These are phyloP conservation scores for Oscheius sp. DNA, from an alignment of 2,888 invertebrate genomes.

Conservation along the genomic window DNA sequence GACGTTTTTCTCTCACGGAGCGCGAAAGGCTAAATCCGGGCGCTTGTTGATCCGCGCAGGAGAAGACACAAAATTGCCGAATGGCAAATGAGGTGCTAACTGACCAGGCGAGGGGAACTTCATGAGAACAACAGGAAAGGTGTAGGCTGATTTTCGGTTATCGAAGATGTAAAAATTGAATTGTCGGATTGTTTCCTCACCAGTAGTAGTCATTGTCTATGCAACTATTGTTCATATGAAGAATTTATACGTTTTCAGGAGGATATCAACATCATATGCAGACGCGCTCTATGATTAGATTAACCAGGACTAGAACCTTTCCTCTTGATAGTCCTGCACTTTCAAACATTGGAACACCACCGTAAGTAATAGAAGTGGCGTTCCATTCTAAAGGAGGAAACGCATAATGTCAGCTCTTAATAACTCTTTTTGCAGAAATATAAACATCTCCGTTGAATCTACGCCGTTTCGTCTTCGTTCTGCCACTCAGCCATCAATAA, in stretches of 20 bases:
- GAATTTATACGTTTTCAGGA: not conserved
- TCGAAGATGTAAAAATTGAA: not conserved
- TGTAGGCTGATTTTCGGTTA: not conserved
- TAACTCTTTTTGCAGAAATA: not conserved
- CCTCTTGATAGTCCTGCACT: slow-evolving; percentile 28
- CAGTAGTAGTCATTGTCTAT: not conserved
- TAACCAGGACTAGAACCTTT: slow-evolving; percentile 20
- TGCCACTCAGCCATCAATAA: not conserved
- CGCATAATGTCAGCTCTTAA: too few species aligned
- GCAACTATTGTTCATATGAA: not conserved
- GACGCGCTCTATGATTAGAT: slow-evolving; percentile 24
- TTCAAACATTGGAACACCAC: slow-evolving; percentile 22
- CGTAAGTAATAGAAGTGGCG: too few species aligned
- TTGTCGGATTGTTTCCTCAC: too few species aligned
- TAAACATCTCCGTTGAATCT: not conserved
- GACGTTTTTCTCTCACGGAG: slow-evolving; percentile 20
- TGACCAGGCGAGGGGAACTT: not conserved
- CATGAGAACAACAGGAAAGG: too few species aligned
- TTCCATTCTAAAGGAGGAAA: too few species aligned
- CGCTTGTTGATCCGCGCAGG: slow-evolving; percentile 29
- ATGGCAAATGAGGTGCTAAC: slow-evolving; percentile 22
- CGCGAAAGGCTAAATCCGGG: slow-evolving; percentile 20
- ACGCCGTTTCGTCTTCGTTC: not conserved
- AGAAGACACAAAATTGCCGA: slow-evolving; percentile 17
- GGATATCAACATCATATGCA: not conserved